Percentiles rank a stretch among this genome's conserved stretches.
phyloP scores from a whole-genome alignment of 2,888 invertebrate species.

The Phragmatobia fuliginosa region DNA sequence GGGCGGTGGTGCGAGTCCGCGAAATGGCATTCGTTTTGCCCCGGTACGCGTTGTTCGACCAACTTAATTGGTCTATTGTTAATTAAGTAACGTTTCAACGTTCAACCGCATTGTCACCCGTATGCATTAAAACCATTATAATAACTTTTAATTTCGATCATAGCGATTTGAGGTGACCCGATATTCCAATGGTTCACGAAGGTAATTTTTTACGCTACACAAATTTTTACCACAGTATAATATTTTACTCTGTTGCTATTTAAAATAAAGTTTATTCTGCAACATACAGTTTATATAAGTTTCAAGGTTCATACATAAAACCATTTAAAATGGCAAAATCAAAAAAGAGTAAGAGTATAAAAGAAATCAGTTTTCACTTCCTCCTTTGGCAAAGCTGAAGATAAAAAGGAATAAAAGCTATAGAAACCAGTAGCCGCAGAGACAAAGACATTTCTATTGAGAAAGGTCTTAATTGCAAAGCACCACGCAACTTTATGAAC shows the following conservation, averaged over 20 bases:
- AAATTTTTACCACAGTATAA: neutral
- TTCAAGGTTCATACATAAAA: neutral
- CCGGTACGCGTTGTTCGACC: constrained; percentile 70
- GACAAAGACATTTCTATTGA: constrained; percentile 24
- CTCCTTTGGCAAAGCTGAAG: constrained; percentile 14
- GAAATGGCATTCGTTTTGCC: constrained; percentile 78
- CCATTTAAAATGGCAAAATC: constrained; percentile 13
- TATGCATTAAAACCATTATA: constrained; percentile 68
- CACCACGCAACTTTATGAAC: constrained; percentile 15
- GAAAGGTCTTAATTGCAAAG: constrained; percentile 20
- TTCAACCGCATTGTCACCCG: constrained; percentile 72
- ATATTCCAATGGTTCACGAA: constrained; percentile 6
- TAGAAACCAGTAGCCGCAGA: constrained; percentile 12
- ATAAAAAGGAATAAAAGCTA: constrained; percentile 14
- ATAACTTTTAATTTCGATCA: constrained; percentile 64
- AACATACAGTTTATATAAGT: constrained; percentile 5
- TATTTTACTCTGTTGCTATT: neutral
- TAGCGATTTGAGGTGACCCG: constrained; percentile 45
- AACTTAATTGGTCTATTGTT: constrained; percentile 86
- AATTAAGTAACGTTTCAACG: constrained; percentile 84
- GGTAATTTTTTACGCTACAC: neutral
- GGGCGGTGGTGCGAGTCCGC: constrained; percentile 58
- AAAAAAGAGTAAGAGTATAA: constrained; percentile 19
- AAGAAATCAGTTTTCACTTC: constrained; percentile 13
- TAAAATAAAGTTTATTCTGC: neutral